Percentiles rank a stretch among this genome's conserved stretches.
These are phyloP conservation scores for Thoracochromis brauschi DNA, from an alignment of 2,113 vertebrate species.

Conservation along the genomic window DNA sequence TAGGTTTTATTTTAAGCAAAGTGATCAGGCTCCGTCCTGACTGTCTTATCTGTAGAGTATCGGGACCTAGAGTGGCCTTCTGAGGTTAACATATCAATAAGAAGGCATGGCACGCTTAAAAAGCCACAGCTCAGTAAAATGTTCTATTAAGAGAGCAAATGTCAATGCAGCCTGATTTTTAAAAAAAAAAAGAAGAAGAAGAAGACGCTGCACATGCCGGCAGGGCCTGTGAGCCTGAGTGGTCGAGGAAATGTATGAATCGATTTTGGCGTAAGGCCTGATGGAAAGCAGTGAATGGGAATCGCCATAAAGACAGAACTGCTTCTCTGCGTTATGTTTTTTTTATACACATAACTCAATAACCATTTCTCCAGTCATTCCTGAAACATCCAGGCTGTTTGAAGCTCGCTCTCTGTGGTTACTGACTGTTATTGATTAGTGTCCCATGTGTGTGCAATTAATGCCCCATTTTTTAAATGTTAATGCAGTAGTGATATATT, in stretches of 20 bases:
- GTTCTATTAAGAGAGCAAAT: constrained; percentile 11
- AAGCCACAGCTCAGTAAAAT: constrained; percentile 5
- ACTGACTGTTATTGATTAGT: neutral
- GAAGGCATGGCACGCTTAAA: neutral
- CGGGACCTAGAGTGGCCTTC: neutral
- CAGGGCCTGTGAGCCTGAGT: constrained; percentile 8
- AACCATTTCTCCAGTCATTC: neutral
- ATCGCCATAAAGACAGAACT: constrained; percentile 30
- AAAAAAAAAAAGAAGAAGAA: neutral
- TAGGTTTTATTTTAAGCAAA: neutral
- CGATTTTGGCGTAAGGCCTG: constrained; percentile 17
- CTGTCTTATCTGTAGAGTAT: neutral
- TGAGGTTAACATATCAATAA: constrained; percentile 28
- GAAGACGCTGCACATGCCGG: constrained; percentile 14
- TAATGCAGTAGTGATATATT: neutral
- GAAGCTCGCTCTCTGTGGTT: neutral
- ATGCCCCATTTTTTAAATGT: neutral
- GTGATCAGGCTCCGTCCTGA: neutral
- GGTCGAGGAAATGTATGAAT: constrained; percentile 50
- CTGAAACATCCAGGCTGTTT: constrained; percentile 6
- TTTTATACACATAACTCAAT: constrained; percentile 17
- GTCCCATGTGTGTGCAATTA: neutral
- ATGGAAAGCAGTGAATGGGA: constrained; percentile 25
- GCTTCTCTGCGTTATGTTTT: constrained; percentile 27
- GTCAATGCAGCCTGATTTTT: constrained; percentile 6